Conservation (phyloP, 92 coral and sea anemone species). For the Palythoa caribaeorum region DNA sequence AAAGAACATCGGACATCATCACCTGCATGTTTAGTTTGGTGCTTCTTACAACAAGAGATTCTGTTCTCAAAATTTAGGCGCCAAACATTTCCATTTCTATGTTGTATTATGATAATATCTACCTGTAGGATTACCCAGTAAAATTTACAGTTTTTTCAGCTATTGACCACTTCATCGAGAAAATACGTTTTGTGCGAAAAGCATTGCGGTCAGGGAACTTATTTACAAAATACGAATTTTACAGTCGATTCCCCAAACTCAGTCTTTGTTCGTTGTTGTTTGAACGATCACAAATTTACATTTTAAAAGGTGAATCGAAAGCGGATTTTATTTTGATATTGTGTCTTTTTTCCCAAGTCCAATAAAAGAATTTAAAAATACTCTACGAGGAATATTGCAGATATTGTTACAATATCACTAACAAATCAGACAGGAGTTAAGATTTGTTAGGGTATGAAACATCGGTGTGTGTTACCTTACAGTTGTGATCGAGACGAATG, state of each 20-base stretch:
- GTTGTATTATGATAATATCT: background rate
- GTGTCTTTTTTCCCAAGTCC: background rate
- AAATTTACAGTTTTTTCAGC: background rate
- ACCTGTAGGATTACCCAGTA: background rate
- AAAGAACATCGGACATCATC: background rate
- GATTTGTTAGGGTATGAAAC: background rate
- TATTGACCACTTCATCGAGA: background rate
- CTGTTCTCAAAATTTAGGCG: slow-evolving; percentile 10
- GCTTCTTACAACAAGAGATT: background rate
- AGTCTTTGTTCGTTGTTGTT: background rate
- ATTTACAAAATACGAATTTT: background rate
- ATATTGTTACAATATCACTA: background rate
- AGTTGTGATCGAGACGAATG: background rate
- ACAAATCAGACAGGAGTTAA: background rate
- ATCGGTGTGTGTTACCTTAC: background rate
- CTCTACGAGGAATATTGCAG: background rate
- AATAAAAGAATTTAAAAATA: background rate
- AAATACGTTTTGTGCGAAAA: background rate
- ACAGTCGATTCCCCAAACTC: background rate
- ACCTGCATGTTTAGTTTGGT: background rate
- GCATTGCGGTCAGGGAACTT: no score
- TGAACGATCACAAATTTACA: slow-evolving; percentile 40
- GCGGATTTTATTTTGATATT: slow-evolving; percentile 23
- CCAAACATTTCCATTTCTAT: slow-evolving; percentile 4
- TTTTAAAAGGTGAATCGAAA: slow-evolving; percentile 23